Base-by-base conservation (phyloP, 1,140 invertebrate species). In the Philopotamus ludificatus region DNA sequence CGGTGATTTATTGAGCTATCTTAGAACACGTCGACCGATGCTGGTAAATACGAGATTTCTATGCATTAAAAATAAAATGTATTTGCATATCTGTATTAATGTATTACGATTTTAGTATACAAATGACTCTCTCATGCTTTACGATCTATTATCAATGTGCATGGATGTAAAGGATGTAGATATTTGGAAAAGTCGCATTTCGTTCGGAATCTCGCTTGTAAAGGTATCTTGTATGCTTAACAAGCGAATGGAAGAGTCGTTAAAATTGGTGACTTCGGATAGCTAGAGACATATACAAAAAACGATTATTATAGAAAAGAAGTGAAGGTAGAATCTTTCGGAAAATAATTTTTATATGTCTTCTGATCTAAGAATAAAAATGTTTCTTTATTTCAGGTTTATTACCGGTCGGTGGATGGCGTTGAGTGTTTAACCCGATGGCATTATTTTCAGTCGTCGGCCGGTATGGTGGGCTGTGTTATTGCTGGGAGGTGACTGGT, bases 181-280 rank as follows among this genome's bases (percentile, higher is more conserved):
- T 97, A 98, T 75, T 78, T 97, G 61, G 93, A 98, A 79, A 92
- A 95, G 73, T 89, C 94, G 84, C 94, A 96, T 76, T 97, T 95
- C 75, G 95, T 99, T 4, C 85, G 95, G 64, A 97, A 99, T 82
- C 81, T 99, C 18, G 96, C 96, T 0, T 94, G 93, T 63, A 81
- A 18, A 98, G 98, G 77, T 98, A 95, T 74, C 77, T 98, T 10
- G 94, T 98, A 0, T 87, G 34, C 86, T 0, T 81, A 82, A 20
- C 84, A 90, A 68, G 85, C 85, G 0, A 77, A 81, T 42, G 81
- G 83, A 7, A 77, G 89, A n/a, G 87, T 95, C 2, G 95, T 98
- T 0, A 99, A 99, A 80, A 97, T 99, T 59, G 94, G 94, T 0
- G 95, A 98, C 74, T 98, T 98, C 79, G 96, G 96, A 0, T 98